Conservation (phyloP, 2,113 vertebrate species). For the Fregata magnificens region DNA sequence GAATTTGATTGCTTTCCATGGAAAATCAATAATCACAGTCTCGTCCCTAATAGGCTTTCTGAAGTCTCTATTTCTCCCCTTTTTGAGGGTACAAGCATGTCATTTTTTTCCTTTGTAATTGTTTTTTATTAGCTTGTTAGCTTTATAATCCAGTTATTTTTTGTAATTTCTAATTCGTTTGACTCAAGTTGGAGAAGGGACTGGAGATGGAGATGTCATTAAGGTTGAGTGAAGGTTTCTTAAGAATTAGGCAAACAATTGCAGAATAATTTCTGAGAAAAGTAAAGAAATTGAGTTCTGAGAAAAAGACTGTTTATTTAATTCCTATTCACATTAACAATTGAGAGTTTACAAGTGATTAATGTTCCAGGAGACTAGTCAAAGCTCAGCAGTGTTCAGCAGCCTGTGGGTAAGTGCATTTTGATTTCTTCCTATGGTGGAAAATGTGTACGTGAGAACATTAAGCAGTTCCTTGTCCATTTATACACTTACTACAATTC, state of each 20-base stretch:
- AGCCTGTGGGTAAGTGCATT: neutral
- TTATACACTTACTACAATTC: neutral
- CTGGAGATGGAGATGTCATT: neutral
- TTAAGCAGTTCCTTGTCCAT: neutral
- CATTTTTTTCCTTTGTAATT: neutral
- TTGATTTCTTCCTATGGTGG: constrained; percentile 10
- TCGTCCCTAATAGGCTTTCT: neutral
- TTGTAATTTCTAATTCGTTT: neutral
- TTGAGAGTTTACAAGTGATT: neutral
- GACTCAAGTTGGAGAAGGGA: neutral
- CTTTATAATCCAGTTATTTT: neutral
- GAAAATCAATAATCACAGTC: constrained; percentile 33
- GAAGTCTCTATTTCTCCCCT: neutral
- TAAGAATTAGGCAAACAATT: neutral
- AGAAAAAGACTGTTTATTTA: constrained; percentile 1
- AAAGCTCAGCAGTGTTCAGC: constrained; percentile 17
- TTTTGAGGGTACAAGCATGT: neutral
- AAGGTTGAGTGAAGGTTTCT: neutral
- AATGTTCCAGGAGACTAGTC: neutral
- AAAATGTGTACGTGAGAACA: constrained; percentile 1
- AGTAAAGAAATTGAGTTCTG: neutral
- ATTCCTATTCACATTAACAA: neutral
- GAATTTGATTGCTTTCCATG: constrained; percentile 33
- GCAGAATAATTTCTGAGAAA: neutral
- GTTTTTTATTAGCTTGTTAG: neutral